Percentiles rank a stretch among this genome's conserved stretches.
Conservation (phyloP, 2,113 vertebrate species). For the Dipodomys spectabilis region DNA sequence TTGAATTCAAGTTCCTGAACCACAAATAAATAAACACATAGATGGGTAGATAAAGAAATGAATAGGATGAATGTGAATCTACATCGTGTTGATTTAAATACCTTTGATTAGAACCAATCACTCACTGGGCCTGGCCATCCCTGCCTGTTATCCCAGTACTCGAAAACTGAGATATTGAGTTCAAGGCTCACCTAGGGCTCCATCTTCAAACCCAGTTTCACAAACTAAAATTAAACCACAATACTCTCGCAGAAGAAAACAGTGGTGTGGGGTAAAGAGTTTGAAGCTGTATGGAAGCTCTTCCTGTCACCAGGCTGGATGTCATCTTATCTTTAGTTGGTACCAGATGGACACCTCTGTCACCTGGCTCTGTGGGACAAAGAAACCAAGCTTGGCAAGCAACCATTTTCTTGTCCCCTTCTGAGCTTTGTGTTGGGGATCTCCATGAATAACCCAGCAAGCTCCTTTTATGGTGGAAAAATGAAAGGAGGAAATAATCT, state of each 20-base stretch:
- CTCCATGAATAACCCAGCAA: constrained; percentile 36
- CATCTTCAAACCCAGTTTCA: neutral
- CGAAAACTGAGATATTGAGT: no score
- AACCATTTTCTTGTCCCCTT: neutral
- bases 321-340: neutral
- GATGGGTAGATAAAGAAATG: no score
- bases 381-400: constrained; percentile 44
- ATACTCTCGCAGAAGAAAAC: neutral
- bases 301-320: neutral
- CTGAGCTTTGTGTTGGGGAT: constrained; percentile 29
- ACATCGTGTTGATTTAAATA: neutral
- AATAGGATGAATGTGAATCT: neutral
- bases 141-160: no score
- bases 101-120: neutral
- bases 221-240: neutral
- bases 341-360: neutral
- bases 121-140: no score
- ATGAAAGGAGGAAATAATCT: constrained; percentile 66
- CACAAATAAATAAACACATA: no score
- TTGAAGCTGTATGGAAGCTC: neutral
- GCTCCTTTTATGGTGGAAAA: constrained; percentile 65
- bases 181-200: neutral
- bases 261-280: neutral
- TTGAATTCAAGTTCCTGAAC: no score
- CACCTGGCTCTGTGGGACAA: neutral